Conservation (phyloP, 2,888 invertebrate species). For the Ochropleura leucogaster region DNA sequence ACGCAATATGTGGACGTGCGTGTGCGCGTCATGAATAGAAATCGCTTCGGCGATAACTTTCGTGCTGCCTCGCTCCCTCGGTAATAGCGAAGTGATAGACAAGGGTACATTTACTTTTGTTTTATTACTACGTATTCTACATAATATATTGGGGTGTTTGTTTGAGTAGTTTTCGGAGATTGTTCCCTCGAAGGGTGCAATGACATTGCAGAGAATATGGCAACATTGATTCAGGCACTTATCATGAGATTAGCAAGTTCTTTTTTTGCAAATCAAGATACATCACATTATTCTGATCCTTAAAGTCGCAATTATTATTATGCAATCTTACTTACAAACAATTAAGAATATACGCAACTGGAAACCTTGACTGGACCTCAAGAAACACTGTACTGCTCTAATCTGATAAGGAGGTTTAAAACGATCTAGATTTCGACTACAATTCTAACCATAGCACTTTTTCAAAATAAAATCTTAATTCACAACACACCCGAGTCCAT, state of each 20-base stretch:
- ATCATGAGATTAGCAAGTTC: neutral
- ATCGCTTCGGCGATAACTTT: constrained; percentile 84
- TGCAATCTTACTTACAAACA: neutral
- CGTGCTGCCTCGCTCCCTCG: constrained; percentile 65
- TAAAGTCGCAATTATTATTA: neutral
- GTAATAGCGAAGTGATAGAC: constrained; percentile 74
- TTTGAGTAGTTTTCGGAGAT: constrained; percentile 41
- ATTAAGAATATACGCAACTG: neutral
- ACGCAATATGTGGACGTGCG: constrained; percentile 69
- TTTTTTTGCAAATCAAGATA: neutral
- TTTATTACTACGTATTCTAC: constrained; percentile 77
- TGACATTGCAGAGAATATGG: constrained; percentile 23
- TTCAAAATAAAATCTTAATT: constrained; percentile 31
- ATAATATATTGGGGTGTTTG: constrained; percentile 68
- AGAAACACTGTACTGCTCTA: neutral
- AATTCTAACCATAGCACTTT: neutral
- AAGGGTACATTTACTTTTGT: constrained; percentile 75
- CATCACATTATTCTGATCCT: constrained; percentile 12
- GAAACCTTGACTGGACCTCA: neutral
- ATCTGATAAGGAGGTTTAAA: neutral
- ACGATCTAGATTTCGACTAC: constrained; percentile 6
- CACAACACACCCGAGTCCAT: constrained; percentile 32
- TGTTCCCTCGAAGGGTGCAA: constrained; percentile 21
- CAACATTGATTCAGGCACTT: neutral
- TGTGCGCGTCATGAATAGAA: constrained; percentile 84